These are phyloP conservation scores for Hyalella azteca DNA, from an alignment of 2,888 invertebrate species.

Conservation along the genomic window DNA sequence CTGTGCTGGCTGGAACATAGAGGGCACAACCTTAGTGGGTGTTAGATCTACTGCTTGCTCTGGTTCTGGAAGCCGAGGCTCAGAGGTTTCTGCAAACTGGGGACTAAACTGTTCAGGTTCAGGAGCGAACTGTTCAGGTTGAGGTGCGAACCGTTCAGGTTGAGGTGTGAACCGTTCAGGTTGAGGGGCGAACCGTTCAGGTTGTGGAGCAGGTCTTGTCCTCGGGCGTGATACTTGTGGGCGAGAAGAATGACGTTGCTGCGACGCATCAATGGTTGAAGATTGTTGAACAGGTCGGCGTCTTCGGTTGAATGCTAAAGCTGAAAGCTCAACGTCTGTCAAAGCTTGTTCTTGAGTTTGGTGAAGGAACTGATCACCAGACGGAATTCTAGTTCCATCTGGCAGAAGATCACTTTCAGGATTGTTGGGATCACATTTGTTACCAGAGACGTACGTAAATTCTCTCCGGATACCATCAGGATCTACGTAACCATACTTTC, in stretches of 20 bases:
- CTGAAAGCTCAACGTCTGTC: conserved; percentile 61
- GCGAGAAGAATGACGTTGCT: conserved; percentile 7
- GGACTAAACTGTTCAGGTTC: too few species aligned
- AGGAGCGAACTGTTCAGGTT: neutral
- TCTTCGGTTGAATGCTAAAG: conserved; percentile 63
- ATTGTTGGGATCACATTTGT: conserved; percentile 72
- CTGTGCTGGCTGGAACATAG: conserved; percentile 18
- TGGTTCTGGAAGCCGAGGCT: neutral
- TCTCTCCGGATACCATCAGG: conserved; percentile 85
- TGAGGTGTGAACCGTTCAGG: conserved; percentile 29
- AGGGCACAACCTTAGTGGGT: neutral
- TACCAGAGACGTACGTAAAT: conserved; percentile 84
- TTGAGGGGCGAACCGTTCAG: neutral
- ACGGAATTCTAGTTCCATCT: conserved; percentile 58
- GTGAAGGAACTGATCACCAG: conserved; percentile 59
- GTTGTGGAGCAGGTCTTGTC: conserved; percentile 23
- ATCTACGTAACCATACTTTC: conserved; percentile 86
- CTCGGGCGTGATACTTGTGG: neutral
- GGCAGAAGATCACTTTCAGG: conserved; percentile 59
- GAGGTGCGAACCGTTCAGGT: neutral
- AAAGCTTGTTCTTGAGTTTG: conserved; percentile 60
- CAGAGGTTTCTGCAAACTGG: neutral
- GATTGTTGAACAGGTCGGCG: conserved; percentile 43
- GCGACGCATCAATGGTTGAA: neutral
- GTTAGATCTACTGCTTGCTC: neutral